Conservation (phyloP, 2,888 invertebrate genomes). For the Encarsia formosa region DNA sequence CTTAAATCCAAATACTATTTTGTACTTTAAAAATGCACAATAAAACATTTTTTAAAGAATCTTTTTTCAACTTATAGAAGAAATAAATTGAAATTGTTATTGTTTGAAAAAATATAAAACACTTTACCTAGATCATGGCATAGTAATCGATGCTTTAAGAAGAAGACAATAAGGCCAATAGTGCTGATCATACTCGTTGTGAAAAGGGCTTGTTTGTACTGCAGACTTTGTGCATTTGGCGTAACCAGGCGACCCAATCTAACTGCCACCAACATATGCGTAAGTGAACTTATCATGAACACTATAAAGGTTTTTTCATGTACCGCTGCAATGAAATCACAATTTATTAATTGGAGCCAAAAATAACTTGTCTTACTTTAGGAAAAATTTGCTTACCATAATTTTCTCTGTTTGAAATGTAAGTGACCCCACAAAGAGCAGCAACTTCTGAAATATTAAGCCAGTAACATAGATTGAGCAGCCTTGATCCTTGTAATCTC, state of each 20-base stretch:
- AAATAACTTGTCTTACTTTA: not conserved
- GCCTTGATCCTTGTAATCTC: constrained; percentile 51
- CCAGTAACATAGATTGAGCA: constrained; percentile 74
- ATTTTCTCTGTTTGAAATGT: constrained; percentile 90
- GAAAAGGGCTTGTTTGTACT: constrained; percentile 70
- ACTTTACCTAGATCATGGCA: constrained; percentile 84
- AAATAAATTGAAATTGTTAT: no score
- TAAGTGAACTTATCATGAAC: constrained; percentile 80
- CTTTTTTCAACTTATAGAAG: no score
- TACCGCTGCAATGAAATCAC: constrained; percentile 62
- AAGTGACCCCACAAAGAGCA: constrained; percentile 85
- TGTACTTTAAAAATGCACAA: no score
- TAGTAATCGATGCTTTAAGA: constrained; percentile 80
- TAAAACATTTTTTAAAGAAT: no score
- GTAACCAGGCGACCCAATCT: constrained; percentile 55
- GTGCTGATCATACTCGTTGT: constrained; percentile 74
- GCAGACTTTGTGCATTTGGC: constrained; percentile 49
- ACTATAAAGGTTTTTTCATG: constrained; percentile 88
- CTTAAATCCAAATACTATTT: no score
- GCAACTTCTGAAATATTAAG: constrained; percentile 80
- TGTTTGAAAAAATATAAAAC: no score
- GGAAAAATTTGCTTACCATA: constrained; percentile 75
- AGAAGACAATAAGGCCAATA: constrained; percentile 79
- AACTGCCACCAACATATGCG: constrained; percentile 76
- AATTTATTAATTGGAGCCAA: not conserved